Conservation (phyloP, 2,888 invertebrate species). For the Muscina levida region DNA sequence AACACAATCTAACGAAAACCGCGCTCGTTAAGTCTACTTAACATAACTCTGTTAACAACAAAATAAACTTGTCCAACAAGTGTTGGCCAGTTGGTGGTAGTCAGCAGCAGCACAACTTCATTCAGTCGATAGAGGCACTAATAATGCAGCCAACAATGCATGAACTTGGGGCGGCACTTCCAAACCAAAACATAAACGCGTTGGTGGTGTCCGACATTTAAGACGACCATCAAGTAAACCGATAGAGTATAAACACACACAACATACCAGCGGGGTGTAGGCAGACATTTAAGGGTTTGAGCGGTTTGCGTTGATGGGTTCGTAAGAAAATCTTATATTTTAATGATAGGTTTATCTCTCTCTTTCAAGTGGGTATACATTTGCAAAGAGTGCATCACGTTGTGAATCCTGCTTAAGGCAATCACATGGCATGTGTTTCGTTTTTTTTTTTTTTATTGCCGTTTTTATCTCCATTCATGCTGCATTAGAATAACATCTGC, state of each 20-base stretch:
- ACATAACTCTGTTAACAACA: background rate
- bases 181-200: too few species aligned
- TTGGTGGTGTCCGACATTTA: too few species aligned
- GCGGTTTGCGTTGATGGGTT: background rate
- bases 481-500: constrained; percentile 56
- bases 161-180: too few species aligned
- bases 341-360: background rate
- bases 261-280: too few species aligned
- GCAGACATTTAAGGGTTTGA: background rate
- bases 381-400: background rate
- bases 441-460: too few species aligned
- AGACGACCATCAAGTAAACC: too few species aligned
- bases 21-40: too few species aligned
- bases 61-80: constrained; percentile 31
- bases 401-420: too few species aligned
- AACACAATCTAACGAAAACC: too few species aligned
- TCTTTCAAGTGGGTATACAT: background rate
- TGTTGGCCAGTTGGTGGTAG: background rate
- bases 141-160: background rate
- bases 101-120: too few species aligned
- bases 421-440: constrained; percentile 12
- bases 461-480: background rate
- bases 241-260: too few species aligned
- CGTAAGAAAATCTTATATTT: background rate
- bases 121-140: too few species aligned